These are phyloP conservation scores for Rhopilema esculentum DNA, from an alignment of 30 jellyfish, hydroid and myxozoan genomes.

Conservation along the genomic window DNA sequence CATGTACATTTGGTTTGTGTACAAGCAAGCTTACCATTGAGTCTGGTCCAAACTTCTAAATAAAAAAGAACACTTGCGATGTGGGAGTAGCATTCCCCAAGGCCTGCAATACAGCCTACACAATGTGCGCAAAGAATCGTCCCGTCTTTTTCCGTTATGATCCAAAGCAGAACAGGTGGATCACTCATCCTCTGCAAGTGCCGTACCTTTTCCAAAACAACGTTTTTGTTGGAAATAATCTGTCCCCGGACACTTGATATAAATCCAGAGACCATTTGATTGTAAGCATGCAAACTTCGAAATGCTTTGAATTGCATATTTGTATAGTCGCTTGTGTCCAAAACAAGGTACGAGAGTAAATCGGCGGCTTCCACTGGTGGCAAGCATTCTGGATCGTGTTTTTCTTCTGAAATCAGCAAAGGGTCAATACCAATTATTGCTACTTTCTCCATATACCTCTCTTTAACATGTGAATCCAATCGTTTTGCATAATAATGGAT, in stretches of 20 bases:
- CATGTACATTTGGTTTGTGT: constrained; percentile 56
- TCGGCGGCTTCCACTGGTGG: constrained; percentile 11
- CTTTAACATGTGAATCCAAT: constrained; percentile 7
- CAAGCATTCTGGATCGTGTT: constrained; percentile 1
- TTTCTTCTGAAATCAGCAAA: constrained; percentile 4
- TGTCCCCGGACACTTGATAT: constrained; percentile 46
- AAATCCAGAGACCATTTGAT: constrained; percentile 63
- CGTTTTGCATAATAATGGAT: not conserved
- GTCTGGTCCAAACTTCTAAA: constrained; percentile 60
- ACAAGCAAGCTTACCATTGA: too few species aligned
- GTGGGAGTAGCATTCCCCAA: constrained; percentile 79
- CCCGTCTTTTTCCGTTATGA: constrained; percentile 54
- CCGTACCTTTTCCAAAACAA: constrained; percentile 51
- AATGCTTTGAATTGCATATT: too few species aligned
- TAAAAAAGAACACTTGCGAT: constrained; percentile 48
- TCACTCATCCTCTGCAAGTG: constrained; percentile 74
- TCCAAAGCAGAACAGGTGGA: constrained; percentile 42
- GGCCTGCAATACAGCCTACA: constrained; percentile 60
- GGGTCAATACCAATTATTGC: constrained; percentile 16
- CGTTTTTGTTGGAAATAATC: constrained; percentile 27
- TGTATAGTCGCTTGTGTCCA: constrained; percentile 5
- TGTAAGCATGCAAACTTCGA: constrained; percentile 36
- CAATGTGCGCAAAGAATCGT: constrained; percentile 61
- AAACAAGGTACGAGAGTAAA: constrained; percentile 15
- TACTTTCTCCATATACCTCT: not conserved